Evolutionary conservation across 2,113 vertebrate genomes (phyloP).

Genomic region (Pogonocichla stellata): DNA sequence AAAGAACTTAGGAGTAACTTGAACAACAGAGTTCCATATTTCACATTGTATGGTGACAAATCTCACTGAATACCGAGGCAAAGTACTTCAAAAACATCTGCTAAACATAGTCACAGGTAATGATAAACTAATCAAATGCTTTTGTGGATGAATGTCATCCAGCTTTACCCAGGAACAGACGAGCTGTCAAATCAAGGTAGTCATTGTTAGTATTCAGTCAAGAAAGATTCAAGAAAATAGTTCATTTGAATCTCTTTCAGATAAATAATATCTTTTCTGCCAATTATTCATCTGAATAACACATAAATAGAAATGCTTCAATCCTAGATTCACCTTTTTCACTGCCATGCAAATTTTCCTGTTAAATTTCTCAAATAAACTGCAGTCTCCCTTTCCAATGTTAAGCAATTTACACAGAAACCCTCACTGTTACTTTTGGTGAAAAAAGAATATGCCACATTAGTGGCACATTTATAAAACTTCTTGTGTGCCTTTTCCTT

Average conservation of each 20-base stretch:
- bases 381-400: not conserved
- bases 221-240: constrained; percentile 37
- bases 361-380: not conserved
- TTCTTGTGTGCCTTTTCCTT: not conserved
- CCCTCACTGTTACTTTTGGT: not conserved
- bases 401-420: not conserved
- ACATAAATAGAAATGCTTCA: not conserved
- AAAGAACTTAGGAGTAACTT: not conserved
- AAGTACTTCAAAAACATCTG: constrained; percentile 15
- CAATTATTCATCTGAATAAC: not conserved
- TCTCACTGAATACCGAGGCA: not conserved
- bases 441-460: not conserved
- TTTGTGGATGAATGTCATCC: constrained; percentile 45
- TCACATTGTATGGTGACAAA: not conserved
- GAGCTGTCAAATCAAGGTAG: constrained; percentile 60
- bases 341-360: not conserved
- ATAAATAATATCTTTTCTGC: constrained; percentile 12
- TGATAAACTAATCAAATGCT: constrained; percentile 54
- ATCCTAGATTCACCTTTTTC: not conserved
- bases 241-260: constrained; percentile 10
- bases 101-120: constrained; percentile 33
- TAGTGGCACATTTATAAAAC: not conserved
- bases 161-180: constrained; percentile 27
- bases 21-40: not conserved
- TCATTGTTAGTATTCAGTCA: constrained; percentile 44